phyloP scores from a whole-genome alignment of 2,797 vertebrate genomes.

The Danio albolineatus region DNA sequence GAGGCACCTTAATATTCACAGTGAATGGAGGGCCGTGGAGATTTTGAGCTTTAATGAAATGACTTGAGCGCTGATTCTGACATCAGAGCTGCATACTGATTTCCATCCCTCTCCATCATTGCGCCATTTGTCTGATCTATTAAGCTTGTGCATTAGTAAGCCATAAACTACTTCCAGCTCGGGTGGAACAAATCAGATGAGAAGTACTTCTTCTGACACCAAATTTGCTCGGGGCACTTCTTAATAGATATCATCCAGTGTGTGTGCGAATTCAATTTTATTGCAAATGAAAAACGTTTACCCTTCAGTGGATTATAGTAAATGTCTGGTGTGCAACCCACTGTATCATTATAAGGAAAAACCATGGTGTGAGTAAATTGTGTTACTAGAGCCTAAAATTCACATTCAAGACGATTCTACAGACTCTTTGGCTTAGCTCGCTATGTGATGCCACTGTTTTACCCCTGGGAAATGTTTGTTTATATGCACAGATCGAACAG shows the following conservation, averaged over 20 bases:
- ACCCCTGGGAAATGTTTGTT: constrained; percentile 7
- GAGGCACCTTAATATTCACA: constrained; percentile 65
- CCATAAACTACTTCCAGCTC: constrained; percentile 60
- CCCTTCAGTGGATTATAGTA: constrained; percentile 35
- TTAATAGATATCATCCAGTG: constrained; percentile 61
- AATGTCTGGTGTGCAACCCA: constrained; percentile 55
- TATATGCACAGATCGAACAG: background rate
- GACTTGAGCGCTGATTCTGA: constrained; percentile 40
- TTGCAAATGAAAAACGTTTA: constrained; percentile 61
- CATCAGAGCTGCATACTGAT: constrained; percentile 65
- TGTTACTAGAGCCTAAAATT: constrained; percentile 54
- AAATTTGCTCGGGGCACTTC: constrained; percentile 60
- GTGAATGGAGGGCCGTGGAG: constrained; percentile 35
- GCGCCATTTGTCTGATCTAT: constrained; percentile 56
- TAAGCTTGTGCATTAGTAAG: constrained; percentile 58
- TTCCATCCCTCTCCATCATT: constrained; percentile 59
- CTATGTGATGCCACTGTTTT: constrained; percentile 7
- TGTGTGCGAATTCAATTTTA: constrained; percentile 56
- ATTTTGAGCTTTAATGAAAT: constrained; percentile 58
- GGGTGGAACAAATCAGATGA: constrained; percentile 58
- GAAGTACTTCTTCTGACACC: constrained; percentile 55
- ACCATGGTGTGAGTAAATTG: constrained; percentile 44
- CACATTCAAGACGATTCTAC: constrained; percentile 56
- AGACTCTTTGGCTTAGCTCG: constrained; percentile 39
- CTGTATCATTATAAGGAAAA: constrained; percentile 49